Evolutionary conservation across 2,113 vertebrate genomes (phyloP).

Genomic region (Salvelinus namaycush): DNA sequence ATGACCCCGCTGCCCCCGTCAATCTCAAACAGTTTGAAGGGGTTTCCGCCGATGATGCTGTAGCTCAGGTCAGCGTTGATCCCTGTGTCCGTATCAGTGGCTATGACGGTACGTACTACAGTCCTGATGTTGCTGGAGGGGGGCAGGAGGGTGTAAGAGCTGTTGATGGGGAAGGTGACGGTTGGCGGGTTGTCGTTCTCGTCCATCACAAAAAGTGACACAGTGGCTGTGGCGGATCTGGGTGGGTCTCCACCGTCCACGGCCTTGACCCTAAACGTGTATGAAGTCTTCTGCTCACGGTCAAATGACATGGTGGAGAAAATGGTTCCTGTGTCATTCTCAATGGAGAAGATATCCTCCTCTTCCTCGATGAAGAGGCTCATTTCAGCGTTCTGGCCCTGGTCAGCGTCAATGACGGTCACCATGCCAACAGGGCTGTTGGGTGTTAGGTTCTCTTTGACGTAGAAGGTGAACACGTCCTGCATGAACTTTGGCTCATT

Average conservation of each 20-base stretch:
- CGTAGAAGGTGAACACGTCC: conserved; percentile 96
- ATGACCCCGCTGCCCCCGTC: conserved; percentile 88
- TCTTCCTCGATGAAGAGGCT: conserved; percentile 89
- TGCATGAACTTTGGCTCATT: conserved; percentile 99
- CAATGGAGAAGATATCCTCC: conserved; percentile 85
- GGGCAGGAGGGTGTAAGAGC: conserved; percentile 87
- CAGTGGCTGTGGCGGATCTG: conserved; percentile 89
- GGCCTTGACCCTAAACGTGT: conserved; percentile 92
- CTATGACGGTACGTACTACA: conserved; percentile 86
- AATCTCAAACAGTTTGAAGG: conserved; percentile 93
- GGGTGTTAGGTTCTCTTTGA: conserved; percentile 95
- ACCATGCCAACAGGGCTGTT: conserved; percentile 99
- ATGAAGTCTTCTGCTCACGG: conserved; percentile 89
- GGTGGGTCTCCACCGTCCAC: conserved; percentile 92
- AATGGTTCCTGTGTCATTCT: conserved; percentile 95
- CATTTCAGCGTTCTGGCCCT: conserved; percentile 92
- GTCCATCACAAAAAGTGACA: conserved; percentile 96
- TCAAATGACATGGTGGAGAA: conserved; percentile 93
- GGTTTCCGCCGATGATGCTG: conserved; percentile 93
- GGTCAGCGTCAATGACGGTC: conserved; percentile 94
- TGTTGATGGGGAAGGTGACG: conserved; percentile 88
- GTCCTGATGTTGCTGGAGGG: conserved; percentile 89
- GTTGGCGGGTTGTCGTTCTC: conserved; percentile 94
- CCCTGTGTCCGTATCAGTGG: conserved; percentile 86
- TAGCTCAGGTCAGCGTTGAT: conserved; percentile 91